A percentile compares a stretch with the other conserved stretches of the same genome.
Conservation (phyloP, 2,797 vertebrate species). For the Pantherophis alleghaniensis region DNA sequence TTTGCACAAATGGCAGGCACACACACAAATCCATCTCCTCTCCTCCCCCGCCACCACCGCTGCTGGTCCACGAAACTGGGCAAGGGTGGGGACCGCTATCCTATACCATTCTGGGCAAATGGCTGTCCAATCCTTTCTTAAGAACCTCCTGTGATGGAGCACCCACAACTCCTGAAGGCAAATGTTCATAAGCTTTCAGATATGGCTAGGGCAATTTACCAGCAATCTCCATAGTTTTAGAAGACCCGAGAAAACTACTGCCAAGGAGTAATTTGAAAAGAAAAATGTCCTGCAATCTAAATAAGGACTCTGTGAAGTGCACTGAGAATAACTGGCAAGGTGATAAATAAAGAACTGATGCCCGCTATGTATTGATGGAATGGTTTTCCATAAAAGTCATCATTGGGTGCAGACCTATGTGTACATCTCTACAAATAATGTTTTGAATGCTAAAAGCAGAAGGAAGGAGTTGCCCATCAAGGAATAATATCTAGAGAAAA, state of each 20-base stretch:
- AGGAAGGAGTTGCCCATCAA: neutral
- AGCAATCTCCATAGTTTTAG: neutral
- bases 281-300: neutral
- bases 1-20: neutral
- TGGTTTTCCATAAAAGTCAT: neutral
- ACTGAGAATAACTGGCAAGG: too few species aligned
- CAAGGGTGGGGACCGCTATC: neutral
- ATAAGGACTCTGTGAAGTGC: neutral
- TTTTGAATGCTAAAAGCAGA: neutral
- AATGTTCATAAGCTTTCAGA: neutral
- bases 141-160: neutral
- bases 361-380: neutral
- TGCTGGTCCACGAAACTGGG: neutral
- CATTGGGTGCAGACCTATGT: neutral
- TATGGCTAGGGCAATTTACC: neutral
- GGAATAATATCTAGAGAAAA: neutral
- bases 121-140: neutral
- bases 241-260: neutral
- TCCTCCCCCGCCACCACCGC: neutral
- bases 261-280: neutral
- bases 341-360: neutral
- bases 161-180: neutral
- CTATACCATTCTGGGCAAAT: neutral
- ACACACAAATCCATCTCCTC: too few species aligned
- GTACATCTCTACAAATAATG: neutral